Percentiles rank a stretch among this genome's conserved stretches.
phyloP scores from a whole-genome alignment of 2,888 invertebrate species.

The Drosophila trichaetosa region DNA sequence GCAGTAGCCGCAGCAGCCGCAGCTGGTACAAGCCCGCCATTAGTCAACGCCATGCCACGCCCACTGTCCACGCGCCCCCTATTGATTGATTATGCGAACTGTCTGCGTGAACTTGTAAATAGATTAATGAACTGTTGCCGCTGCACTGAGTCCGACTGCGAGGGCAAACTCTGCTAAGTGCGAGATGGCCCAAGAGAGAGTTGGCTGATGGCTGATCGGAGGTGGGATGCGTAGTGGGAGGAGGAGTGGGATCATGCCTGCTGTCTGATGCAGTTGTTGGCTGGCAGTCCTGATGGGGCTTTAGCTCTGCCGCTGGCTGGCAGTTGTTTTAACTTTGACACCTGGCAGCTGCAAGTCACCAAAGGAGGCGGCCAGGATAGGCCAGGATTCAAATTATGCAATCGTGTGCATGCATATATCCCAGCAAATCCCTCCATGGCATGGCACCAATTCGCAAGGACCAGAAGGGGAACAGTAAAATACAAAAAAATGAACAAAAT shows the following conservation, averaged over 20 bases:
- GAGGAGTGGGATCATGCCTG: conserved; percentile 7
- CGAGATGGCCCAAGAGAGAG: background rate
- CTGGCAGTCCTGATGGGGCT: background rate
- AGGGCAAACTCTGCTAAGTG: background rate
- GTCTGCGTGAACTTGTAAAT: conserved; percentile 80
- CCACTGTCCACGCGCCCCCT: conserved; percentile 51
- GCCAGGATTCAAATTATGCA: conserved; percentile 65
- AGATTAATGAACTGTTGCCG: conserved; percentile 82
- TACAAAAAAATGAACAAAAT: conserved; percentile 15
- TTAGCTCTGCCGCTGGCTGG: background rate
- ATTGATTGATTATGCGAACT: conserved; percentile 82
- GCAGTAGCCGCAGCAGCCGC: conserved; percentile 19
- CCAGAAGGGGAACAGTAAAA: conserved; percentile 1
- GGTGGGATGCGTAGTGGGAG: background rate
- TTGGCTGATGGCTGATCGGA: background rate
- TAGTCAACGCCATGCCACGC: conserved; percentile 55
- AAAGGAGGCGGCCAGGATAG: conserved; percentile 14
- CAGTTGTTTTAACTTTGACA: conserved; percentile 39
- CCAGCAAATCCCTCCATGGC: conserved; percentile 48
- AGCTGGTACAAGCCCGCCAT: conserved; percentile 49
- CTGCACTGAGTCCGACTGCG: conserved; percentile 42
- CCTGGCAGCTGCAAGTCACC: conserved; percentile 49
- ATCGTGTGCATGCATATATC: conserved; percentile 55
- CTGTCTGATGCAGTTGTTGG: conserved; percentile 47
- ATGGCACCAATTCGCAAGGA: conserved; percentile 63